Conservation (phyloP, 2,797 vertebrate genomes). For the Babyrousa celebensis region DNA sequence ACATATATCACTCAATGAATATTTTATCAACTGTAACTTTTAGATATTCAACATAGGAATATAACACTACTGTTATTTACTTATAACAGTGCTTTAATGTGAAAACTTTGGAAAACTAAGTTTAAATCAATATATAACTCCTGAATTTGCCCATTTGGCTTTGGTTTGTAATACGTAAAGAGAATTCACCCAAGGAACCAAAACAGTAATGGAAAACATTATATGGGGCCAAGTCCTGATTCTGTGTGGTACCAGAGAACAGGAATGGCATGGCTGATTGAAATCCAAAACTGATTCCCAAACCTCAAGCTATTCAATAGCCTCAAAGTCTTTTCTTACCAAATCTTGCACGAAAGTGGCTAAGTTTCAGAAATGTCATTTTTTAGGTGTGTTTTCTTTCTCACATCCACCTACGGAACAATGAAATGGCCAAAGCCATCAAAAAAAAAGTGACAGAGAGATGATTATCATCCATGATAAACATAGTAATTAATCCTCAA, state of each 20-base stretch:
- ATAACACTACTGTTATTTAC: not conserved
- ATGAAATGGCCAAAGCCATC: not conserved
- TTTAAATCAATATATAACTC: constrained; percentile 21
- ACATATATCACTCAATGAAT: not conserved
- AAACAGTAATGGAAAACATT: constrained; percentile 62
- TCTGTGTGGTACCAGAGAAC: constrained; percentile 9
- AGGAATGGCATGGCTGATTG: not conserved
- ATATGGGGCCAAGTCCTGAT: not conserved
- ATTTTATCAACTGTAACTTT: constrained; percentile 25
- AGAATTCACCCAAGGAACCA: constrained; percentile 21
- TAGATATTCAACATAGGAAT: constrained; percentile 51
- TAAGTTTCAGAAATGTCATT: not conserved
- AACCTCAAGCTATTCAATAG: constrained; percentile 53
- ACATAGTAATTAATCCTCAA: not conserved
- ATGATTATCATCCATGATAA: not conserved
- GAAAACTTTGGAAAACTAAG: constrained; percentile 46
- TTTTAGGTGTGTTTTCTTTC: constrained; percentile 56
- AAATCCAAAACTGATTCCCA: constrained; percentile 56
- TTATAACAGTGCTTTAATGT: not conserved
- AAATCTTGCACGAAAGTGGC: constrained; percentile 56
- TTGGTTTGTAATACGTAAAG: constrained; percentile 27
- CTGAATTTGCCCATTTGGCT: constrained; percentile 37
- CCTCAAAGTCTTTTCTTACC: constrained; percentile 48
- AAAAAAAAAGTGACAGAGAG: not conserved
- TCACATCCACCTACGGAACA: not conserved